Evolutionary conservation across 2,113 vertebrate species (phyloP).

Genomic region (Nibea coibor): DNA sequence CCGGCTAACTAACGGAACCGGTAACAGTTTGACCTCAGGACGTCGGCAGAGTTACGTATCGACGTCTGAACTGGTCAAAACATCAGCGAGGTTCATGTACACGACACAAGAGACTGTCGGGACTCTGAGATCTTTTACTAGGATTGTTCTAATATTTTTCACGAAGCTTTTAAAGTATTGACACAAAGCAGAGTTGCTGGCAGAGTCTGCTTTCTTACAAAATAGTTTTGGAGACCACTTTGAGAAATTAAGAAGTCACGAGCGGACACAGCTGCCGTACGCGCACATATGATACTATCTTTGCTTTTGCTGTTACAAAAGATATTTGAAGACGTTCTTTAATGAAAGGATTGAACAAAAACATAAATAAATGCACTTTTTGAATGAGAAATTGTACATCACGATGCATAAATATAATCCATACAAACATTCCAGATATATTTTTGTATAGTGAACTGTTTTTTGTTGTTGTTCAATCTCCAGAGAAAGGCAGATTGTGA

Average conservation of each 20-base stretch:
- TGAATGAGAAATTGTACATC: slow-evolving; percentile 11
- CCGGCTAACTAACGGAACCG: slow-evolving; percentile 61
- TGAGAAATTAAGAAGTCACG: not conserved
- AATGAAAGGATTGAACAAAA: not conserved
- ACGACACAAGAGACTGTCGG: not conserved
- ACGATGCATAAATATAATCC: not conserved
- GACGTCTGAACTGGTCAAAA: not conserved
- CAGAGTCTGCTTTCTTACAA: slow-evolving; percentile 27
- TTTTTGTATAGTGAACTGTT: slow-evolving; percentile 39
- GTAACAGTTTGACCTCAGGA: not conserved
- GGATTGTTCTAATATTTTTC: no score
- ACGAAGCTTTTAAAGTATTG: not conserved
- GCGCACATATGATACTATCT: not conserved
- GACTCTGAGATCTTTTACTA: no score
- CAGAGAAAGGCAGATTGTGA: not conserved
- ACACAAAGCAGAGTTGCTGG: slow-evolving; percentile 8
- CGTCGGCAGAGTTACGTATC: not conserved
- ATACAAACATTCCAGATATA: no score
- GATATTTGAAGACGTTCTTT: slow-evolving; percentile 4
- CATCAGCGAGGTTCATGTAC: not conserved
- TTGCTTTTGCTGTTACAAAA: slow-evolving; percentile 2
- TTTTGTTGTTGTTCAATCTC: not conserved
- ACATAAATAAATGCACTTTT: slow-evolving; percentile 44
- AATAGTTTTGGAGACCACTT: not conserved
- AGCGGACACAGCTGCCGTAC: not conserved